Evolutionary conservation across 2,797 vertebrate species (phyloP).

Genomic region (Nyctibius grandis): DNA sequence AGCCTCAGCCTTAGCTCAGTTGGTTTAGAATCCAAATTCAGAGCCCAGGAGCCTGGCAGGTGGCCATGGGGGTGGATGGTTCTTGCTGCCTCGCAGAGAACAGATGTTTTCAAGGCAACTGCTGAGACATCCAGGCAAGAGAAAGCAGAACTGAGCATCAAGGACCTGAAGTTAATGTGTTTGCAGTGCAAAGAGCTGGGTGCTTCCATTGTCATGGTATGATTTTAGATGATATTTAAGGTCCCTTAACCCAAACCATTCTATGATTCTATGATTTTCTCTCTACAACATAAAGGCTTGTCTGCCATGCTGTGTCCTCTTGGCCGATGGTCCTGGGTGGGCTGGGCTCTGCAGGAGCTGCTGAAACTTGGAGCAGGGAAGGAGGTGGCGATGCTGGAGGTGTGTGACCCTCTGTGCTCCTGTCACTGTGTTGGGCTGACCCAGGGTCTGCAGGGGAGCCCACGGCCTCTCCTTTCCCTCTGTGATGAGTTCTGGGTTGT

Average conservation of each 20-base stretch:
- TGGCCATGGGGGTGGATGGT: neutral
- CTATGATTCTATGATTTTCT: too few species aligned
- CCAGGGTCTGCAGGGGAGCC: neutral
- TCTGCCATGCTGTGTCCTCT: fast-evolving
- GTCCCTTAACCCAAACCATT: too few species aligned
- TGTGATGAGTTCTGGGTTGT: fast-evolving
- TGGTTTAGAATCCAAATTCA: neutral
- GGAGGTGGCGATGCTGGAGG: fast-evolving
- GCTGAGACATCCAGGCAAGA: neutral
- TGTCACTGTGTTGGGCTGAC: fast-evolving
- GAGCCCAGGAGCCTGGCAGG: neutral
- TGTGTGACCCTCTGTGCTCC: fast-evolving
- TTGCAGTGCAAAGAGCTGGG: neutral
- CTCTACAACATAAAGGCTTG: fast-evolving
- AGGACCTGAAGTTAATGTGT: fast-evolving
- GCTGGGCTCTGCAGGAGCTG: neutral
- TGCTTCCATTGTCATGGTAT: fast-evolving
- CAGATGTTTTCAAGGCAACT: neutral
- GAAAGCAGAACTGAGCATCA: neutral
- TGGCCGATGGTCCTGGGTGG: fast-evolving
- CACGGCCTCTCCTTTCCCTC: neutral
- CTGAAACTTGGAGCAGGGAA: neutral
- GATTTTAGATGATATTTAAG: too few species aligned
- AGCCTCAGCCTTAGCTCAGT: neutral
- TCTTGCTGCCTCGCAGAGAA: neutral